These are phyloP conservation scores for Mormyrus proboscirostris DNA, from an alignment of 2,797 vertebrate genomes.

Conservation along the genomic window DNA sequence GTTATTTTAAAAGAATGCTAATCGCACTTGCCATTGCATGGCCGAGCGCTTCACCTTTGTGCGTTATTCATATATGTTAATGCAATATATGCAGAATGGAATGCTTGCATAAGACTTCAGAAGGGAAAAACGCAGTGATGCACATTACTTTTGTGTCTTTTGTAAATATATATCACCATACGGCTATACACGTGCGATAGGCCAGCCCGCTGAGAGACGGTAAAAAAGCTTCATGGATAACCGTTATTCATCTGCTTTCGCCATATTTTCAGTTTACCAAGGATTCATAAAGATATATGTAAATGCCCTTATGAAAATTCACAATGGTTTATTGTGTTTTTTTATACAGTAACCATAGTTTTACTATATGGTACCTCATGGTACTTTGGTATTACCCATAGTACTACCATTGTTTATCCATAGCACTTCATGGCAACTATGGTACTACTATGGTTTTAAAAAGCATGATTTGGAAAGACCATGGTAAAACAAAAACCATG, in stretches of 20 bases:
- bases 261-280: neutral
- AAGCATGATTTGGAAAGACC: too few relatives aligned
- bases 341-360: too few relatives aligned
- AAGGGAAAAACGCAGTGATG: neutral
- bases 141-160: neutral
- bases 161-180: neutral
- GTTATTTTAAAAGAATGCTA: neutral
- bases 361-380: too few relatives aligned
- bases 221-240: neutral
- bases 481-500: too few relatives aligned
- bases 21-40: neutral
- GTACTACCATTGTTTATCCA: too few relatives aligned
- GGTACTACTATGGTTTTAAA: too few relatives aligned
- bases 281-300: neutral
- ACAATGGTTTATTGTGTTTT: too few relatives aligned
- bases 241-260: neutral
- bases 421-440: too few relatives aligned
- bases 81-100: neutral
- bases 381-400: too few relatives aligned
- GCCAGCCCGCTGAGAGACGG: neutral
- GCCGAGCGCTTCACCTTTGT: neutral
- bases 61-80: conserved; percentile 5
- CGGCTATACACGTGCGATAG: neutral
- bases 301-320: too few relatives aligned
- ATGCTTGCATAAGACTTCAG: neutral